Conservation (phyloP, 2,888 invertebrate genomes). For the Lissocephala sabroskyi region DNA sequence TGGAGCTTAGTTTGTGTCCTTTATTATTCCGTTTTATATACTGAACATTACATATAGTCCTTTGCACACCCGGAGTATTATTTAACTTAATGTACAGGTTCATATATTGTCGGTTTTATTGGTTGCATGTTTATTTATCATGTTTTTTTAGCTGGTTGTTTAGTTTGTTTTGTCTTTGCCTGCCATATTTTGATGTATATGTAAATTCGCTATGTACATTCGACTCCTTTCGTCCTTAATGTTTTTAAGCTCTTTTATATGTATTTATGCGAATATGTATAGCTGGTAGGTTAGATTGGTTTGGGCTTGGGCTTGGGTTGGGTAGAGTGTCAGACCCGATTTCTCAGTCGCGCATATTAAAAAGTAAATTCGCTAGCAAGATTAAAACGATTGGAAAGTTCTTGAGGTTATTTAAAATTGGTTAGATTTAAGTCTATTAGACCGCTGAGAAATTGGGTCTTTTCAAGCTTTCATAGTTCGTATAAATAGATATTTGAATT, state of each 20-base stretch:
- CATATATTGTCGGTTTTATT: conserved; percentile 66
- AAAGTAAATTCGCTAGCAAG: no score
- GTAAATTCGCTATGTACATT: conserved; percentile 13
- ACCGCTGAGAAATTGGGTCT: no score
- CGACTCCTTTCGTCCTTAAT: no score
- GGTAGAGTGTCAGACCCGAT: no score
- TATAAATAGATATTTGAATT: conserved; percentile 39
- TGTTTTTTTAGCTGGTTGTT: conserved; percentile 25
- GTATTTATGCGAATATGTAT: conserved; percentile 11
- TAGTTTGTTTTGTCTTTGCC: not conserved
- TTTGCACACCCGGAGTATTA: conserved; percentile 23
- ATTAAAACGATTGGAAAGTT: no score
- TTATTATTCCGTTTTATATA: conserved; percentile 52
- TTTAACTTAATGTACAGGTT: conserved; percentile 53
- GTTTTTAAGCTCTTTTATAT: conserved; percentile 34
- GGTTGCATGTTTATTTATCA: conserved; percentile 26
- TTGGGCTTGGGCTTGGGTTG: no score
- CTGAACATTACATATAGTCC: conserved; percentile 37
- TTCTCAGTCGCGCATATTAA: no score
- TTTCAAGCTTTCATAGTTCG: conserved; percentile 26
- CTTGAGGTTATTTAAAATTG: no score
- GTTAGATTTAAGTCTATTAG: not conserved
- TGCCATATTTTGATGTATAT: conserved; percentile 8
- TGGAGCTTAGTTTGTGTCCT: conserved; percentile 59
- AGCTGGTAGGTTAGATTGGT: no score